A percentile compares a stretch with the other conserved stretches of the same genome.
phyloP scores from a whole-genome alignment of 2,888 invertebrate genomes.

The Cartodere bifasciata region DNA sequence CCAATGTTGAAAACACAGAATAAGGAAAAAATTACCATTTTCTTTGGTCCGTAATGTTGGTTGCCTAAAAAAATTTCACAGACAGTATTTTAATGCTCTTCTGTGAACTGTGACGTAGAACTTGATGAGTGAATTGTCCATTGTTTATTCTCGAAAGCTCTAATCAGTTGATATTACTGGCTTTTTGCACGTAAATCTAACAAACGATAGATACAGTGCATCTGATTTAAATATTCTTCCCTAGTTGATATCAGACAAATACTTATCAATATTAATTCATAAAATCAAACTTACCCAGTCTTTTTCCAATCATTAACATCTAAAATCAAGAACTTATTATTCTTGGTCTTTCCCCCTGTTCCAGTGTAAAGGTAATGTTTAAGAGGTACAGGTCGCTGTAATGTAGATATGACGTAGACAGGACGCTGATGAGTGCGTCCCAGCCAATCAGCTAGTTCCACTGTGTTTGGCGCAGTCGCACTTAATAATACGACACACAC shows the following conservation, averaged over 20 bases:
- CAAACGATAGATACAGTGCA: no score
- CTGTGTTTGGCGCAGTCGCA: constrained; percentile 95
- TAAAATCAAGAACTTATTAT: constrained; percentile 67
- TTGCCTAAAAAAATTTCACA: no score
- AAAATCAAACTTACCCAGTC: constrained; percentile 41
- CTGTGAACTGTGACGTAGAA: no score
- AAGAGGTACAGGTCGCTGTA: constrained; percentile 87
- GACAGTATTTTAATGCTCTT: no score
- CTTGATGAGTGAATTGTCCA: no score
- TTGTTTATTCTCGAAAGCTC: constrained; percentile 2
- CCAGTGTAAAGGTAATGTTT: constrained; percentile 89
- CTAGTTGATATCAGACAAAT: not conserved
- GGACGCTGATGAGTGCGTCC: constrained; percentile 77
- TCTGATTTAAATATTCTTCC: no score
- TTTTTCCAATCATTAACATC: constrained; percentile 65
- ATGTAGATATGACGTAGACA: constrained; percentile 86
- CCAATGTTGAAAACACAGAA: no score
- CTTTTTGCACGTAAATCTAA: no score
- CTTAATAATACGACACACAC: constrained; percentile 94
- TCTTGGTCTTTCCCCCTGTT: constrained; percentile 57
- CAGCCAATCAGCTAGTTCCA: constrained; percentile 92
- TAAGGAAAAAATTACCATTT: no score
- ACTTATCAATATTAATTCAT: constrained; percentile 1
- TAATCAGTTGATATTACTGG: no score
- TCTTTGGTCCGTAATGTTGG: no score